A percentile compares a stretch with the other conserved stretches of the same genome.
Evolutionary conservation across 1,140 invertebrate genomes (phyloP).

Genomic region (Drosophila persimilis): DNA sequence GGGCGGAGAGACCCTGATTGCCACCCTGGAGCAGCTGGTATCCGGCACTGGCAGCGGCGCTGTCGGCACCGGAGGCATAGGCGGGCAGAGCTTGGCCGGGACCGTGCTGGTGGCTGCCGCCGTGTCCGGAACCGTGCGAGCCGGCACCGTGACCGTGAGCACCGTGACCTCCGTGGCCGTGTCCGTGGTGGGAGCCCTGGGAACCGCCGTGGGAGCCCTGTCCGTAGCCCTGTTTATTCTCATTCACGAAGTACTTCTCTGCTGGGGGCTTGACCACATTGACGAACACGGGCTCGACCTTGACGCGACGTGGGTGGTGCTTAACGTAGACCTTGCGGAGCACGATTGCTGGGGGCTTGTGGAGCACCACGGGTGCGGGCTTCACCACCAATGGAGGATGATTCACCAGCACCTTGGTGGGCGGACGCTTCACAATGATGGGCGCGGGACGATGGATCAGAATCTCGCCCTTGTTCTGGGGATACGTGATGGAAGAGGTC

Average conservation of each 20-base stretch:
- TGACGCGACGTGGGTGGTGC: constrained; percentile 81
- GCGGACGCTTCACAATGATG: constrained; percentile 80
- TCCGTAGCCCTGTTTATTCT: constrained; percentile 76
- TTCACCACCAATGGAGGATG: constrained; percentile 81
- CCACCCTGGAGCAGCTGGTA: constrained; percentile 76
- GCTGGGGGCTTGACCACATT: constrained; percentile 82
- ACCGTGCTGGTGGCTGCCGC: constrained; percentile 33
- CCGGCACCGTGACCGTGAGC: constrained; percentile 43
- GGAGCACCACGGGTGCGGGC: constrained; percentile 79
- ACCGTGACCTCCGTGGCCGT: constrained; percentile 19
- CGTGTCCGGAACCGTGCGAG: constrained; percentile 46
- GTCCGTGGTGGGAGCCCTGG: constrained; percentile 23
- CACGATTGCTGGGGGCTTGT: constrained; percentile 82
- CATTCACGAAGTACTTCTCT: constrained; percentile 81
- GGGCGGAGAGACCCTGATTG: constrained; percentile 72
- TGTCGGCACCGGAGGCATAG: constrained; percentile 66
- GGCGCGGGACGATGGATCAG: constrained; percentile 80
- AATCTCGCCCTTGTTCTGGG: constrained; percentile 81
- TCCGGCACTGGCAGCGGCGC: constrained; percentile 68
- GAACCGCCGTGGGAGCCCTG: constrained; percentile 39
- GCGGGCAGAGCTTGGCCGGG: constrained; percentile 57
- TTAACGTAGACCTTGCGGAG: constrained; percentile 80
- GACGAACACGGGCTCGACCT: constrained; percentile 81
- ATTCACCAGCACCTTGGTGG: constrained; percentile 80
- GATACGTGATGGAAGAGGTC: constrained; percentile 78